Evolutionary conservation across 2,113 vertebrate genomes (phyloP).

Genomic region (Sorex araneus): DNA sequence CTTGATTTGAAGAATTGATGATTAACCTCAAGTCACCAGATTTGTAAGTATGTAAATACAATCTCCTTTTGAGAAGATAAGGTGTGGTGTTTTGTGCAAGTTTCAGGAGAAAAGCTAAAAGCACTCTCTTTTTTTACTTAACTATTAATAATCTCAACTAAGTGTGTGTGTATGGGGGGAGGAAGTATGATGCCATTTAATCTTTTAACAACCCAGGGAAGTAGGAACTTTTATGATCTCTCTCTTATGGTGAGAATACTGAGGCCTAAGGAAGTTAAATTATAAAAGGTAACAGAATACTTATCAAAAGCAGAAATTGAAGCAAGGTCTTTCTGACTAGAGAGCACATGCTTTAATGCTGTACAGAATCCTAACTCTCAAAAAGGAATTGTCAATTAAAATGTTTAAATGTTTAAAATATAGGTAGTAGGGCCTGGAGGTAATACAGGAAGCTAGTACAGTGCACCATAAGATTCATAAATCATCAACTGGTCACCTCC

Average conservation of each 20-base stretch:
- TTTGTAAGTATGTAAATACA: slow-evolving; percentile 28
- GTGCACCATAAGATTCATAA: too few species aligned
- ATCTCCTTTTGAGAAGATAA: not conserved
- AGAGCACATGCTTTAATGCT: not conserved
- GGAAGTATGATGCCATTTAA: not conserved
- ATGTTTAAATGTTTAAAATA: slow-evolving; percentile 27
- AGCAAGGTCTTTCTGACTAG: not conserved
- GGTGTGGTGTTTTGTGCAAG: not conserved
- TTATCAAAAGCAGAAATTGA: not conserved
- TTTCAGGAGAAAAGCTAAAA: not conserved
- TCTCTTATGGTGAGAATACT: not conserved
- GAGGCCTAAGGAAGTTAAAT: not conserved
- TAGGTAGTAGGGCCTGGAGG: not conserved
- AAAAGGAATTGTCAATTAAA: not conserved
- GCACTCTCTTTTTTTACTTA: not conserved
- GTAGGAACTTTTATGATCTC: not conserved
- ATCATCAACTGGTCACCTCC: too few species aligned
- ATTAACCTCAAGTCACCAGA: slow-evolving; percentile 31
- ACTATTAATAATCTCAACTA: slow-evolving; percentile 22
- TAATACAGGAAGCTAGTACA: too few species aligned
- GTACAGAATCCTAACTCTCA: not conserved
- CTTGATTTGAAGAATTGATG: not conserved
- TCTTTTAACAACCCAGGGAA: not conserved
- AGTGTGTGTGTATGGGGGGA: not conserved
- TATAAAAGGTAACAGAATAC: not conserved